Conservation (phyloP, 2,113 vertebrate genomes). For the Pelvicachromis taeniatus region DNA sequence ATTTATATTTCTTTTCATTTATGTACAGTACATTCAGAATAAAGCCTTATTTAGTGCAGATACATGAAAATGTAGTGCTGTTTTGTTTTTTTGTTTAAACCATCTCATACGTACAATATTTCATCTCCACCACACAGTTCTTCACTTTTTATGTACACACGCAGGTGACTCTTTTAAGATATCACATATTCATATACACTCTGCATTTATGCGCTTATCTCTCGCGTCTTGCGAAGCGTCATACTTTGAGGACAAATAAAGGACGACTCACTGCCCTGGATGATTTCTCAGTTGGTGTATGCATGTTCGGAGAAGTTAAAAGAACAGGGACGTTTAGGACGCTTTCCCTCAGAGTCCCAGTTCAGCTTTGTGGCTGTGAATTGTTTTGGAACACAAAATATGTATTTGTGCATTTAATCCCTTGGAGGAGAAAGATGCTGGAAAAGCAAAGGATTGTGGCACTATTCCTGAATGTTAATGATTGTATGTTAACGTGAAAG, state of each 20-base stretch:
- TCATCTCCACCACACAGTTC: neutral
- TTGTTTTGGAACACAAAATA: conserved; percentile 1
- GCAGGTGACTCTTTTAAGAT: neutral
- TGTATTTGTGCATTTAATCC: conserved; percentile 43
- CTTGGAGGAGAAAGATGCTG: conserved; percentile 1
- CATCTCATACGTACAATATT: conserved; percentile 10
- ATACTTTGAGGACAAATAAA: neutral
- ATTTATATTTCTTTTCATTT: conserved; percentile 36
- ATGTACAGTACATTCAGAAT: conserved; percentile 73
- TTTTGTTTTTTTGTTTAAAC: conserved; percentile 20
- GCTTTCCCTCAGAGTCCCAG: neutral
- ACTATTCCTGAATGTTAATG: neutral
- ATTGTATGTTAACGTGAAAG: neutral
- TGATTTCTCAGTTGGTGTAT: neutral
- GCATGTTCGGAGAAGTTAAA: neutral
- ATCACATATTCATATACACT: neutral
- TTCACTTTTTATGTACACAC: neutral
- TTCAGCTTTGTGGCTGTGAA: neutral
- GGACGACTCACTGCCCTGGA: neutral
- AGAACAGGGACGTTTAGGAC: neutral
- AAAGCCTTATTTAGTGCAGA: conserved; percentile 71
- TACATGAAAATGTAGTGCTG: conserved; percentile 52
- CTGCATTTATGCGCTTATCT: conserved; percentile 1
- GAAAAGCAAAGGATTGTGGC: conserved; percentile 2
- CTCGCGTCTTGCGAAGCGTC: neutral